Evolutionary conservation across 2,888 invertebrate species (phyloP), one percentile per base, ranked within the genome.

Genomic region (Elmis aenea): DNA sequence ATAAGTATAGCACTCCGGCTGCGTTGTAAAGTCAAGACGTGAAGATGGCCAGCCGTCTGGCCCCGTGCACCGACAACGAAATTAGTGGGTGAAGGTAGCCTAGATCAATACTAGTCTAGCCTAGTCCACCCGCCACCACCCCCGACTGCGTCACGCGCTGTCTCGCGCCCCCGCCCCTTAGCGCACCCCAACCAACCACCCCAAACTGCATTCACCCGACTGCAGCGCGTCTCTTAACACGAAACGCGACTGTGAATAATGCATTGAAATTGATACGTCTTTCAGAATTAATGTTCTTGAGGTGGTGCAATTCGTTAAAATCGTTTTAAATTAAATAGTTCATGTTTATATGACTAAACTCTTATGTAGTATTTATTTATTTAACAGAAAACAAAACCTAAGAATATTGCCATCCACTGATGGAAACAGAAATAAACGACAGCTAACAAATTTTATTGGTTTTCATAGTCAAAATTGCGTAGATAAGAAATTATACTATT

Each of bases 1-100:
- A n/a, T n/a, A n/a, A n/a, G n/a, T n/a, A 23, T 30, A 24, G 30
- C 12, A 30, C 33, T 35, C 21, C 28, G 23, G 16, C 46, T 48
- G 43, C 38, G 44, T 46, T 51, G 41, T 51, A 50, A 52, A 51
- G 51, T 50, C 50, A 48, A 49, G 54, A 54, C 52, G 45, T 50
- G 52, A 51, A 52, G 57, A 54, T 51, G 56, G 54, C 50, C 48
- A 53, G 50, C 42, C 48, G 52, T 49, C 48, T 45, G 48, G 50
- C 50, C 48, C 48, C 50, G 46, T 48, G 47, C 50, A 37, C 48
- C 56, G 58, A 52, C 58, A 57, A 61, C 62, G 61, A 64, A 66
- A 66, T 66, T 66, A 66, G 64, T 66, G 64, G 66, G 64, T 65
- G 64, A 65, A 65, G 65, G 64, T 64, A 58, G 62, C 62, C 64